Base-by-base conservation (phyloP, 1,140 invertebrate species). In the Lasaia peninsularis region DNA sequence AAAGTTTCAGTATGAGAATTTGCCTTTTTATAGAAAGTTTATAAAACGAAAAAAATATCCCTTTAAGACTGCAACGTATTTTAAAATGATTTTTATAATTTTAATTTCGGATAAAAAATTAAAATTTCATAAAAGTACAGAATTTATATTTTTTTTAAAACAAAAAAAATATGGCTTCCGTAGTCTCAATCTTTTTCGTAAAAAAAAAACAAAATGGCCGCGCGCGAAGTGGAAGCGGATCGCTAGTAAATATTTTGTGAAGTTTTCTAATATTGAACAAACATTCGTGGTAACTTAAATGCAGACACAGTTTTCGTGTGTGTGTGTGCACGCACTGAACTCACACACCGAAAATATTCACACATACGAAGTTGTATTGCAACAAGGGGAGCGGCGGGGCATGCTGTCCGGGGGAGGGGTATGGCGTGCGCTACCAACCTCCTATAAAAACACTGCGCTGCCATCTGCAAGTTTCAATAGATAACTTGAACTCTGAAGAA, bases 391-490 rank as follows among this genome's bases (percentile, higher is more conserved):
- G 37, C 34, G 58, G 12, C 33, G 60, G 57, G 61, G 53, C 52
- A 58, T 40, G 21, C 44, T 49, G 20, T 59, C 18, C 64, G 53
- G 67, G 62, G 57, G 52, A 34, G 61, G 58, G 69, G 60, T 52
- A 67, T 71, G 69, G 68, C 70, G 64, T 53, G 64, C 67, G 60
- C 71, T 64, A 59, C 75, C 71, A 75, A 78, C 78, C 67, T 83
- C 68, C 73, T 80, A 76, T 88, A 88, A 82, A 48, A 88, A 84
- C 67, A 80, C 73, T 77, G 75, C 78, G 73, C 80, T 80, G 85
- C 83, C 86, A 86, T 88, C 86, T 88, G 80, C 80, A 81, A 80
- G 81, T 86, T 88, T 85, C 80, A 85, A 88, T 86, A 80, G 75
- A 79, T 82, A 88, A 88, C 81, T 84, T 80, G 81, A 78, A 63